Evolutionary conservation across 2,113 vertebrate species (phyloP).

Genomic region (Myotis yumanensis): DNA sequence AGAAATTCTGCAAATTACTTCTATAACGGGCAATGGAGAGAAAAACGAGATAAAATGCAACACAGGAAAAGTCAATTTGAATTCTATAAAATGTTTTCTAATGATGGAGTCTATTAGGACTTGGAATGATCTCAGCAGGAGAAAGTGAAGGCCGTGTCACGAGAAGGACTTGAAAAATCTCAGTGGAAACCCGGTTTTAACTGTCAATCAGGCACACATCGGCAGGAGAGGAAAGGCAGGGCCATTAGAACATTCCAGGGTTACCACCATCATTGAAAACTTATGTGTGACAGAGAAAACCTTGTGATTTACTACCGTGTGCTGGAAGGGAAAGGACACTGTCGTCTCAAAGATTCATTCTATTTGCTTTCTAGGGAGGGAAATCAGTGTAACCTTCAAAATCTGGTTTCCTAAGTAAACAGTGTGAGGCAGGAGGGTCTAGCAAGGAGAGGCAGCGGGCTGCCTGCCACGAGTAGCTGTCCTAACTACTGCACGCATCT

Average conservation of each 20-base stretch:
- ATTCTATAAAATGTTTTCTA: conserved; percentile 50
- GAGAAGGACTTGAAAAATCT: conserved; percentile 1
- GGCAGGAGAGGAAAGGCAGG: not conserved
- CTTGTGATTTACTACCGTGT: not conserved
- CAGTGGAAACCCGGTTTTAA: not conserved
- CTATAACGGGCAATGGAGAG: conserved; percentile 38
- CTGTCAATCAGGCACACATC: not conserved
- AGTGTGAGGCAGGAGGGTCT: not conserved
- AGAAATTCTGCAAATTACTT: conserved; percentile 60
- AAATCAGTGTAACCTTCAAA: conserved; percentile 21
- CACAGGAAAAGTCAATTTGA: conserved; percentile 39
- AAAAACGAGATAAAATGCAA: conserved; percentile 59
- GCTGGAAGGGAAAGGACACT: not conserved
- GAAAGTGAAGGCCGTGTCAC: conserved; percentile 9
- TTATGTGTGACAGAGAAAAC: not conserved
- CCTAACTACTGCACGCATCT: not conserved
- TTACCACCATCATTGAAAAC: not conserved
- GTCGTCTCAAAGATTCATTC: not conserved
- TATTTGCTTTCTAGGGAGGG: conserved; percentile 7
- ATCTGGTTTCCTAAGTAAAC: not conserved
- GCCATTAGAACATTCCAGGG: not conserved
- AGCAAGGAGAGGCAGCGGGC: not conserved
- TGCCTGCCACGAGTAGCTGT: not conserved
- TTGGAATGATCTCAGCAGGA: conserved; percentile 37
- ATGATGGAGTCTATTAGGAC: conserved; percentile 44